Evolutionary conservation across 2,113 vertebrate genomes (phyloP).

Genomic region (Ochotona curzoniae): DNA sequence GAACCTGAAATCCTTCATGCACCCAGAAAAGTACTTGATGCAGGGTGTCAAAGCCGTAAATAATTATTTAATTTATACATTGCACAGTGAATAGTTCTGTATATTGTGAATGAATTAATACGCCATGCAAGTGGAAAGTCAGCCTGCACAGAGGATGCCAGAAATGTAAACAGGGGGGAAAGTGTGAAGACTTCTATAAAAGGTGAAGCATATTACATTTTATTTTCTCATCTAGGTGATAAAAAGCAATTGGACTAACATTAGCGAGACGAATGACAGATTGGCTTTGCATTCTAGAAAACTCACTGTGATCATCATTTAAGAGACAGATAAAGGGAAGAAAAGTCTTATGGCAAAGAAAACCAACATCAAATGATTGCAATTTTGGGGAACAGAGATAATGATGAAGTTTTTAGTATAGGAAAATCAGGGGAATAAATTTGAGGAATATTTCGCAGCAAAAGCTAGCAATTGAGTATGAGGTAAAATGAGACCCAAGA

Average conservation of each 20-base stretch:
- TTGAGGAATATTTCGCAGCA: not conserved
- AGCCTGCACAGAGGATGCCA: not conserved
- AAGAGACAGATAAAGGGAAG: not conserved
- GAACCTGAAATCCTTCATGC: not conserved
- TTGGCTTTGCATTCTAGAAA: not conserved
- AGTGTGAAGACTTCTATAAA: not conserved
- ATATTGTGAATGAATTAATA: not conserved
- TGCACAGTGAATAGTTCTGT: not conserved
- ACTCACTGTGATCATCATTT: not conserved
- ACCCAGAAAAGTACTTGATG: not conserved
- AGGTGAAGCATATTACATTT: not conserved
- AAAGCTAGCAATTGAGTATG: not conserved
- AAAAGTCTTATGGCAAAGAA: not conserved
- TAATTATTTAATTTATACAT: not conserved
- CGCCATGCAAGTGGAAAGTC: not conserved
- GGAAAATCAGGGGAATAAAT: not conserved
- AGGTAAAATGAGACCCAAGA: not conserved
- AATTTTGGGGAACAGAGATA: not conserved
- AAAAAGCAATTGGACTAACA: not conserved
- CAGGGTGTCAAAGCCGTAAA: not conserved
- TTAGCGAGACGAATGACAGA: not conserved
- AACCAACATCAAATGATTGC: not conserved
- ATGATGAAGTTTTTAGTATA: not conserved
- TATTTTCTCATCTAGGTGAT: not conserved
- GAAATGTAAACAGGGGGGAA: not conserved